These are phyloP conservation scores for Dinomys branickii DNA, from an alignment of 2,113 vertebrate genomes.

Conservation along the genomic window DNA sequence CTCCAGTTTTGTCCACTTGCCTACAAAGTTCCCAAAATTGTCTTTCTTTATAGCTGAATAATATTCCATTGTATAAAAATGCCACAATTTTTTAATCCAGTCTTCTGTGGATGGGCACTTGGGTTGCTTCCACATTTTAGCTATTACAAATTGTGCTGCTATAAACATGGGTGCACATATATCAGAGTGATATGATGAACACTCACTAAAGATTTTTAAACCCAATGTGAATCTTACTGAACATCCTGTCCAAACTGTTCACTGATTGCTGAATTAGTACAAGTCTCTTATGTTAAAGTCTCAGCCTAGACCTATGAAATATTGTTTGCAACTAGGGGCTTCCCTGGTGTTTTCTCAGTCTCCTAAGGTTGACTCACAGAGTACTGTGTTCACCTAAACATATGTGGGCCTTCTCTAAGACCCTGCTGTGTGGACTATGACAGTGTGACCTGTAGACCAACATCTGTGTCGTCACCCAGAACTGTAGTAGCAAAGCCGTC, in stretches of 20 bases:
- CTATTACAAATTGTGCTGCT: too few relatives aligned
- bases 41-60: too few relatives aligned
- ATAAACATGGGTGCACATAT: too few relatives aligned
- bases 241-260: background rate
- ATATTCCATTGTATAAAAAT: too few relatives aligned
- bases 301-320: background rate
- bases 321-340: background rate
- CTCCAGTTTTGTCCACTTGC: too few relatives aligned
- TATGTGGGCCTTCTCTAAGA: background rate
- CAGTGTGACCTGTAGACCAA: background rate
- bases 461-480: too few relatives aligned
- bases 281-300: background rate
- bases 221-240: background rate
- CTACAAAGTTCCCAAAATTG: too few relatives aligned
- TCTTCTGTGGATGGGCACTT: too few relatives aligned
- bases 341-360: background rate
- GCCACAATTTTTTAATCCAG: too few relatives aligned
- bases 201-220: background rate
- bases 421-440: background rate
- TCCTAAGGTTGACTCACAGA: background rate
- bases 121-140: too few relatives aligned
- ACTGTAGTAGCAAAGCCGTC: background rate
- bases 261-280: background rate
- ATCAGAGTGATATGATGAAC: too few relatives aligned
- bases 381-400: background rate